phyloP scores from a whole-genome alignment of 2,797 vertebrate genomes.

The Siniperca obscura region DNA sequence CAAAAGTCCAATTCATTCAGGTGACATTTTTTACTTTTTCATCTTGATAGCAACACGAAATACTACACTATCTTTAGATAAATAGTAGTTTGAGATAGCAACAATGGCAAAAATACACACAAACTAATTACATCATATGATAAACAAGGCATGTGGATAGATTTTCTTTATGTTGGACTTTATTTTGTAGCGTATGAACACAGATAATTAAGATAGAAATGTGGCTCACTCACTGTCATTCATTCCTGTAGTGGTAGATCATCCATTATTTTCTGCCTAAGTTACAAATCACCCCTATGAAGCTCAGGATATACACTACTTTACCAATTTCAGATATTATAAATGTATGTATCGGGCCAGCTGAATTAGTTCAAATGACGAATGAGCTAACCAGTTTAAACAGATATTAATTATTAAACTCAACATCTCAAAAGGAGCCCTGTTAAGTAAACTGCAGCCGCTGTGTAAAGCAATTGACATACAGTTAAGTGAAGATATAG shows the following conservation, averaged over 20 bases:
- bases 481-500: neutral
- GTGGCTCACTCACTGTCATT: conserved; percentile 14
- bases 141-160: neutral
- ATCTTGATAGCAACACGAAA: neutral
- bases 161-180: conserved; percentile 23
- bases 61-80: neutral
- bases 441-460: conserved; percentile 3
- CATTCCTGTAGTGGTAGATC: neutral
- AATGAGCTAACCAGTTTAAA: conserved; percentile 3
- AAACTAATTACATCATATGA: neutral
- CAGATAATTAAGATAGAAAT: conserved; percentile 45
- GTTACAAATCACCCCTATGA: conserved; percentile 27
- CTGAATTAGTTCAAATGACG: neutral
- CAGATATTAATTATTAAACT: neutral
- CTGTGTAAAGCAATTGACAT: neutral
- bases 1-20: neutral
- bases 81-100: neutral
- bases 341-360: neutral
- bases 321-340: conserved; percentile 15
- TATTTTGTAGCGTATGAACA: conserved; percentile 47
- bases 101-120: neutral
- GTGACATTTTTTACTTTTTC: no score
- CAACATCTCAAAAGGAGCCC: neutral
- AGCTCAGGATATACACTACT: conserved; percentile 13
- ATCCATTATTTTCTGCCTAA: neutral